phyloP scores from a whole-genome alignment of 2,888 invertebrate species.

The Aphodius granarius region DNA sequence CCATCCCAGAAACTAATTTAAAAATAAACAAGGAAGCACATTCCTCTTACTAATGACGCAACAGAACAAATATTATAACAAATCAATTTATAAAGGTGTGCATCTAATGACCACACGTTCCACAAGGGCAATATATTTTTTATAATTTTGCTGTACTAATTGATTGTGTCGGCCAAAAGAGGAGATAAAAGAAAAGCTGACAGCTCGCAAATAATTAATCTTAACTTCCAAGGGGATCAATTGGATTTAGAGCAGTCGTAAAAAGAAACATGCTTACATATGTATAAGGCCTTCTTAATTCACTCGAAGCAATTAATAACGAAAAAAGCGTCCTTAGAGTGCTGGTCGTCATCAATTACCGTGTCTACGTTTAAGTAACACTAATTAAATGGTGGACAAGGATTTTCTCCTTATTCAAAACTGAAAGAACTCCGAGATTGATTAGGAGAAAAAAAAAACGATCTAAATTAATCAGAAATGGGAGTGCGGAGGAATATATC shows the following conservation, averaged over 20 bases:
- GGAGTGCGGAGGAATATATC: too few relatives aligned
- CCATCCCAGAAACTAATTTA: background rate
- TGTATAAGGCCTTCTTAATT: constrained; percentile 25
- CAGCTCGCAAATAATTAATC: background rate
- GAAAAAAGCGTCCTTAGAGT: background rate
- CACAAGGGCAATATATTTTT: background rate
- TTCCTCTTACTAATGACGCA: background rate
- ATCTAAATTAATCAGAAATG: background rate
- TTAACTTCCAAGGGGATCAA: background rate
- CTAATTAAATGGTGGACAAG: constrained; percentile 14
- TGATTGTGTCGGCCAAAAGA: background rate
- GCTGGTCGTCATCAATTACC: constrained; percentile 16
- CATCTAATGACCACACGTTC: background rate
- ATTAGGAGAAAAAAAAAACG: background rate
- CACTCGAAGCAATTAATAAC: constrained; percentile 17
- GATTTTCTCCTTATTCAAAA: constrained; percentile 18
- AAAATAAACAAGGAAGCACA: background rate
- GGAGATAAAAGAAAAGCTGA: background rate
- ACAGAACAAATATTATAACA: background rate
- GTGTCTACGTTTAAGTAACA: constrained; percentile 3
- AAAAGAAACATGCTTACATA: constrained; percentile 11
- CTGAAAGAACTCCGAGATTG: background rate
- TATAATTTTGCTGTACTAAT: background rate
- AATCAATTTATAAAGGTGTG: background rate
- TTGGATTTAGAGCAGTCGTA: background rate